A percentile compares a stretch with the other conserved stretches of the same genome.
Conservation (phyloP, 2,888 invertebrate species). For the Campopleginae sp. region DNA sequence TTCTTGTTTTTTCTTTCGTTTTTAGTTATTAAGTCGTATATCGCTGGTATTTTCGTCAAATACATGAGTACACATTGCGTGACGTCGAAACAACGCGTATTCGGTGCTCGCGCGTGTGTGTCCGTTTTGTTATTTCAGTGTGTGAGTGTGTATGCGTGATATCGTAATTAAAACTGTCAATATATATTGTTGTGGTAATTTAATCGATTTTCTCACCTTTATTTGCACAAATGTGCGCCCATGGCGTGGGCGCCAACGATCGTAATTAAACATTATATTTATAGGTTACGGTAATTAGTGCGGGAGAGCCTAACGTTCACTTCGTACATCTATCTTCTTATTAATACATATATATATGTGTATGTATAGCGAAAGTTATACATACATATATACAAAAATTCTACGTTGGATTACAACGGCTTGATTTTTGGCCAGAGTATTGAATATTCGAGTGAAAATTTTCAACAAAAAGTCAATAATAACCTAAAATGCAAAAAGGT, state of each 20-base stretch:
- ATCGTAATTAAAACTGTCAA: conserved; percentile 13
- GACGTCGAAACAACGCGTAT: conserved; percentile 27
- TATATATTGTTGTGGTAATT: conserved; percentile 31
- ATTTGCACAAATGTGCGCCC: conserved; percentile 65
- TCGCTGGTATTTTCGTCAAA: conserved; percentile 37
- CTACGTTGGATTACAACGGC: conserved; percentile 62
- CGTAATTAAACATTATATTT: conserved; percentile 63
- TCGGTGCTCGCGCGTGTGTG: conserved; percentile 49
- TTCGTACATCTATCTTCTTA: conserved; percentile 59
- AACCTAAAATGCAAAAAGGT: conserved; percentile 34
- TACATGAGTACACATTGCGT: conserved; percentile 58
- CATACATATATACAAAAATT: conserved; percentile 16
- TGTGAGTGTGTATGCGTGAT: conserved; percentile 34
- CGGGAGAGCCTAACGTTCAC: conserved; percentile 56
- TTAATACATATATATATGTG: conserved; percentile 55
- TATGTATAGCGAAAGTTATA: conserved; percentile 40
- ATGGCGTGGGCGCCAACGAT: conserved; percentile 58
- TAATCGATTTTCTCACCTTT: conserved; percentile 60
- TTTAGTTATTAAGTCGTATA: conserved; percentile 64
- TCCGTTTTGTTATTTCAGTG: not conserved
- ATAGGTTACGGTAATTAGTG: conserved; percentile 58
- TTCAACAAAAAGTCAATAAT: conserved; percentile 49
- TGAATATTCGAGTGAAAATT: conserved; percentile 13
- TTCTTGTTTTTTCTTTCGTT: conserved; percentile 33
- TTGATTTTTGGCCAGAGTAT: conserved; percentile 53